Base-by-base conservation (phyloP, 2,888 invertebrate genomes). In the Euspilapteryx auroguttella region DNA sequence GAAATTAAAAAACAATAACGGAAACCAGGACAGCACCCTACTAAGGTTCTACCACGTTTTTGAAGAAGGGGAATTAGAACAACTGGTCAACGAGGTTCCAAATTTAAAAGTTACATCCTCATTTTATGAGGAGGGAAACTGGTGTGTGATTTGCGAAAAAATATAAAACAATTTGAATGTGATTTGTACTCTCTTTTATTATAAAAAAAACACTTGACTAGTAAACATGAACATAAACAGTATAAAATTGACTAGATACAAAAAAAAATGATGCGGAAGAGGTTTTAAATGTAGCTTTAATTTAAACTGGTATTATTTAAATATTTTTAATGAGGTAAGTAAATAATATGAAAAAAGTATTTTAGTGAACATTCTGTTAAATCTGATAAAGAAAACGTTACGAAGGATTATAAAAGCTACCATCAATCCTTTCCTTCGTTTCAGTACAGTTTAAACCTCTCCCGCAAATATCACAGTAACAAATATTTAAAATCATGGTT, bases 61-160 rank as follows among this genome's bases (percentile, higher is more conserved):
- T 52, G 83, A 87, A 40, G 85, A 90, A 39, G 82, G 82, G 0
- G 97, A 95, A 66, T 56, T 95, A 21, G 82, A 87, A 40, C 40
- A 58, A 2, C 57, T 95, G 23, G 87, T 88, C 38, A 46, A 48
- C 12, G 56, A 76, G 34, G 39, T 85, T 4, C 38, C 63, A 0
- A 63, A 59, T 24, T 64, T 87, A 21, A 44, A 49, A 24, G 63
- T 95, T 8, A 51, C 81, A 17, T 66, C 79, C 14, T 83, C 81
- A 42, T 98, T 92, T 58, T 96, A 96, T 47, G 97, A 97, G 58
- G 89, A 97, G 59, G 98, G 98, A 0, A 98, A 98, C 57, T 95
- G 96, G 91, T 96, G 95, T 75, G 81, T 90, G 17, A 69, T 90
- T 39, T 81, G 93, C 46, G 71, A 81, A 49, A 91, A 88, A 75